Base-by-base conservation (phyloP, 2,113 vertebrate genomes). In the Acrocephalus kingi region DNA sequence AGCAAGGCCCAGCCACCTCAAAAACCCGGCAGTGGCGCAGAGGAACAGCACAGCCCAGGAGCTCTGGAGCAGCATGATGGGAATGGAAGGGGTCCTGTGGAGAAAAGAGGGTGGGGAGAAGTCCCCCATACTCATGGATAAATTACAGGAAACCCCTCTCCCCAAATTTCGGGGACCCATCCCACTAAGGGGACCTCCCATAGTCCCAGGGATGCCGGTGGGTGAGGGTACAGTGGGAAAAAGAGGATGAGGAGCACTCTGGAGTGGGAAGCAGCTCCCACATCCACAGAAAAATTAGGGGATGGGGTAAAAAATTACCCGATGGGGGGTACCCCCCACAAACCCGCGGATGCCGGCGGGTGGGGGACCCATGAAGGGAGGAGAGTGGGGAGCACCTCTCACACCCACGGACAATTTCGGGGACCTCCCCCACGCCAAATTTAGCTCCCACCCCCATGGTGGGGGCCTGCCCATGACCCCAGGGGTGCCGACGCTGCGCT, bases 11-110 rank as follows among this genome's bases (percentile, higher is more conserved):
- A 49, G 22, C 43, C 71, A 75, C 66, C 86, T 66, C 6, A 92
- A 94, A 61, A 90, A 46, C 2, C 7, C 14, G 0, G 35, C 69
- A 8, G 51, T 1, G 4, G 27, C 0, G 0, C 77, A 52, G 66
- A 97, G 46, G 7, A 87, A 27, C 18, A 95, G 20, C 28, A 84
- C 31, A 67, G 20, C 54, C 56, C 82, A 25, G 48, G 28, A 66
- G 7, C 30, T 46, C 31, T 1, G 1, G 27, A n/a, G 17, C 25
- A 69, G 27, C 96, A 92, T 95, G 13, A 22, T 25, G 27, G 41
- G 43, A 56, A 43, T 3, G n/a, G 19, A 10, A 2, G 10, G 9
- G 16, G 6, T 55, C 49, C 75, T 79, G 41, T 3, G 17, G 30
- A 30, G 17, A 79, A 39, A 85, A 63, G 11, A 35, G 11, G 9